Percentiles rank a stretch among this genome's conserved stretches.
Evolutionary conservation across 2,888 invertebrate genomes (phyloP).

Genomic region (Sarcophaga subvicina): DNA sequence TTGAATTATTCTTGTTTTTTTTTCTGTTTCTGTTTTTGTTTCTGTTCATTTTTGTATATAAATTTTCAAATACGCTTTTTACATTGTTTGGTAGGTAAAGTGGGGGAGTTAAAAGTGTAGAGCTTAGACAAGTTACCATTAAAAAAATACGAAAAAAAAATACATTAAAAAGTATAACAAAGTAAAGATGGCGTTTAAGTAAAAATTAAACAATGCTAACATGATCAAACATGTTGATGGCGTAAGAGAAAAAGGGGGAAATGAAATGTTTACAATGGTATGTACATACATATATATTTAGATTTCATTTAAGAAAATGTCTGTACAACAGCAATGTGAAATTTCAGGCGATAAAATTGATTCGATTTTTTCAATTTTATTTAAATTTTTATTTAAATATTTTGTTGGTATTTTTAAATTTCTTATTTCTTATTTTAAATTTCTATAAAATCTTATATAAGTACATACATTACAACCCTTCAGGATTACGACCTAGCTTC

Average conservation of each 20-base stretch:
- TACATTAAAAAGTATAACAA: slow-evolving; percentile 40
- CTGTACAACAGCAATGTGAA: slow-evolving; percentile 33
- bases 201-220: slow-evolving; percentile 38
- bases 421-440: too few species aligned
- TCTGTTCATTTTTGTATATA: neutral
- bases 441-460: too few species aligned
- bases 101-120: slow-evolving; percentile 2
- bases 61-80: slow-evolving; percentile 18
- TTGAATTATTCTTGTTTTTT: slow-evolving; percentile 13
- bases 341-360: slow-evolving; percentile 9
- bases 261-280: neutral
- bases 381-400: neutral
- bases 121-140: neutral
- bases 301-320: slow-evolving; percentile 27
- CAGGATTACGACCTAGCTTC: too few species aligned
- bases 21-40: neutral
- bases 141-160: neutral
- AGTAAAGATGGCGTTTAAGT: slow-evolving; percentile 67
- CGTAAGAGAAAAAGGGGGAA: neutral
- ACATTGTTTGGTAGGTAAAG: slow-evolving; percentile 15
- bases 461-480: too few species aligned
- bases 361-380: too few species aligned
- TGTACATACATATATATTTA: neutral
- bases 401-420: neutral
- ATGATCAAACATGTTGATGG: slow-evolving; percentile 38